Conservation (phyloP, 2,888 invertebrate genomes). For the Lochmaea capreae region DNA sequence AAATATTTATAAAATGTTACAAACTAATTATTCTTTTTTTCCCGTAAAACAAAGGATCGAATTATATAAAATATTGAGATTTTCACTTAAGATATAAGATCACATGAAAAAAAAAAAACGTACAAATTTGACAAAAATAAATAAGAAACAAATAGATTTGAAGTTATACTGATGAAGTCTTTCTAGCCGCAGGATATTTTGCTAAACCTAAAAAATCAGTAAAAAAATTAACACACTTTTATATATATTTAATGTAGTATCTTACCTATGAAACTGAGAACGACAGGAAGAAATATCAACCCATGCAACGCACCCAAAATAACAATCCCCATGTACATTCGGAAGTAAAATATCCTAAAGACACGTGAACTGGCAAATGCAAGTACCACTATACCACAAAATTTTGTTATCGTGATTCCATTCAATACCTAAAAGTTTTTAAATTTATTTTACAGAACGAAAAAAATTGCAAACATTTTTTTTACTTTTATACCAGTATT, state of each 20-base stretch:
- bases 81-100: background rate
- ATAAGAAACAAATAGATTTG: too few relatives aligned
- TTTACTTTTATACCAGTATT: conserved; percentile 88
- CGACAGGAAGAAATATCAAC: conserved; percentile 89
- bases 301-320: conserved; percentile 92
- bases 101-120: too few relatives aligned
- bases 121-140: too few relatives aligned
- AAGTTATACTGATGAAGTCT: background rate
- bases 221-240: too few relatives aligned
- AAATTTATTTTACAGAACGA: background rate
- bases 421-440: conserved; percentile 78
- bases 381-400: conserved; percentile 88
- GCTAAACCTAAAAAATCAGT: background rate
- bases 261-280: conserved; percentile 82
- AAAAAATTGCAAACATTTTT: too few relatives aligned
- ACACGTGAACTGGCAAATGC: conserved; percentile 94
- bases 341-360: conserved; percentile 93
- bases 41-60: background rate
- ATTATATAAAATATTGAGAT: background rate
- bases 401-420: conserved; percentile 95
- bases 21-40: background rate
- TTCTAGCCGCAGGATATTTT: conserved; percentile 3
- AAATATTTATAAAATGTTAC: background rate
- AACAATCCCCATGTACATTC: conserved; percentile 96
- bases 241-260: too few relatives aligned